phyloP scores from a whole-genome alignment of 1,140 invertebrate species.

The Anadara kagoshimensis region DNA sequence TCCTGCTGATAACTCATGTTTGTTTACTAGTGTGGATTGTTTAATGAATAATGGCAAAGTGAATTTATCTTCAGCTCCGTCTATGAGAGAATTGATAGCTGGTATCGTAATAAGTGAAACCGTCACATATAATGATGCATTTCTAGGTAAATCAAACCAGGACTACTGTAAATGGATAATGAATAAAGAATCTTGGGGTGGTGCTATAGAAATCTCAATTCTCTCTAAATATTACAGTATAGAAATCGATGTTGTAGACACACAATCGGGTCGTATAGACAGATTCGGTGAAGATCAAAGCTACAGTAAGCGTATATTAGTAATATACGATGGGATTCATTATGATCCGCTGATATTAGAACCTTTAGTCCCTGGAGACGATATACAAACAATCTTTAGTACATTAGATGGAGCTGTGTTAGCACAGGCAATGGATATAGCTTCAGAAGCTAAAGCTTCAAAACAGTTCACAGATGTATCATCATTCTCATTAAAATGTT shows the following conservation, averaged over 20 bases:
- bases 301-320: slow-evolving; percentile 88
- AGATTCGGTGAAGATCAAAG: slow-evolving; percentile 95
- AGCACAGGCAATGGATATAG: slow-evolving; percentile 87
- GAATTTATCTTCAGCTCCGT: slow-evolving; percentile 81
- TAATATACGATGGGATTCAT: slow-evolving; percentile 97
- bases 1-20: slow-evolving; percentile 95
- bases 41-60: slow-evolving; percentile 80
- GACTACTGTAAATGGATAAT: slow-evolving; percentile 84
- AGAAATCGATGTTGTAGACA: slow-evolving; percentile 96
- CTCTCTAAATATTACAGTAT: slow-evolving; percentile 90
- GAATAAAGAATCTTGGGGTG: slow-evolving; percentile 85
- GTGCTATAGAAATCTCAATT: slow-evolving; percentile 94
- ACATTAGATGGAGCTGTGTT: slow-evolving; percentile 82
- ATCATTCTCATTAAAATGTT: slow-evolving; percentile 89
- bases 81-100: slow-evolving; percentile 91
- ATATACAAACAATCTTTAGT: slow-evolving; percentile 83
- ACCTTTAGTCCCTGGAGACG: slow-evolving; percentile 72
- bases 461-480: slow-evolving; percentile 92
- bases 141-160: slow-evolving; percentile 88
- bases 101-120: slow-evolving; percentile 85
- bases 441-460: slow-evolving; percentile 88
- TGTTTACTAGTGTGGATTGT: slow-evolving; percentile 91
- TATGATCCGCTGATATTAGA: slow-evolving; percentile 96
- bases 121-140: slow-evolving; percentile 87
- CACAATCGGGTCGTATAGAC: slow-evolving; percentile 90